Evolutionary conservation across 1,140 invertebrate species (phyloP).

Genomic region (Atta texana): DNA sequence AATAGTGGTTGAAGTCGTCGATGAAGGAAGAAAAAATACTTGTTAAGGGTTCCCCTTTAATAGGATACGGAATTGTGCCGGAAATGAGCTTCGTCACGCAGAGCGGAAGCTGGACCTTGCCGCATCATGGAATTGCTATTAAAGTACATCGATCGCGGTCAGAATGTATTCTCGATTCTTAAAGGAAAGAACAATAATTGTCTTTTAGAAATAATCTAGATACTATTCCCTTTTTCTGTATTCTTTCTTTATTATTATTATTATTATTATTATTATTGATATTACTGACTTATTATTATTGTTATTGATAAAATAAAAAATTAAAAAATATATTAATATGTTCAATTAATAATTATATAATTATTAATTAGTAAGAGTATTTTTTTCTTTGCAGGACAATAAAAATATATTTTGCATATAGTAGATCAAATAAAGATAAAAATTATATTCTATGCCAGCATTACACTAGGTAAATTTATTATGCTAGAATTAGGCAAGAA

Average conservation of each 20-base stretch:
- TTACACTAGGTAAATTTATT: not conserved
- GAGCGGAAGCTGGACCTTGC: slow-evolving; percentile 67
- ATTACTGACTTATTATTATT: too few species aligned
- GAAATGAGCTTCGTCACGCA: slow-evolving; percentile 71
- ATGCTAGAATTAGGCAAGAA: not conserved
- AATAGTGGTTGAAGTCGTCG: slow-evolving; percentile 51
- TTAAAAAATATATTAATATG: not conserved
- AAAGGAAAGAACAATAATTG: slow-evolving; percentile 16
- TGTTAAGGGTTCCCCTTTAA: slow-evolving; percentile 66
- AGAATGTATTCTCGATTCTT: not conserved
- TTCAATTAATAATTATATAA: not conserved
- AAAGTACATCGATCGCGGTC: slow-evolving; percentile 60
- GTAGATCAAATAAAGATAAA: not conserved
- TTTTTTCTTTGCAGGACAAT: not conserved
- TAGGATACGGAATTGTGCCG: slow-evolving; percentile 64
- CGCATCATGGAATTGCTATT: slow-evolving; percentile 52
- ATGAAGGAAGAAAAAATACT: slow-evolving; percentile 62
- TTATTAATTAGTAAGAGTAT: not conserved
- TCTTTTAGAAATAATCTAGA: not conserved
- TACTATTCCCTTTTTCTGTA: not conserved
- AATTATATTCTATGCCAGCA: not conserved
- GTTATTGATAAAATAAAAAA: not conserved
- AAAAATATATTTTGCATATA: slow-evolving; percentile 2
- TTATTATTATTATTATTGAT: not conserved
- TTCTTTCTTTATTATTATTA: not conserved